phyloP scores from a whole-genome alignment of 2,113 vertebrate genomes.

The Pollachius pollachius region DNA sequence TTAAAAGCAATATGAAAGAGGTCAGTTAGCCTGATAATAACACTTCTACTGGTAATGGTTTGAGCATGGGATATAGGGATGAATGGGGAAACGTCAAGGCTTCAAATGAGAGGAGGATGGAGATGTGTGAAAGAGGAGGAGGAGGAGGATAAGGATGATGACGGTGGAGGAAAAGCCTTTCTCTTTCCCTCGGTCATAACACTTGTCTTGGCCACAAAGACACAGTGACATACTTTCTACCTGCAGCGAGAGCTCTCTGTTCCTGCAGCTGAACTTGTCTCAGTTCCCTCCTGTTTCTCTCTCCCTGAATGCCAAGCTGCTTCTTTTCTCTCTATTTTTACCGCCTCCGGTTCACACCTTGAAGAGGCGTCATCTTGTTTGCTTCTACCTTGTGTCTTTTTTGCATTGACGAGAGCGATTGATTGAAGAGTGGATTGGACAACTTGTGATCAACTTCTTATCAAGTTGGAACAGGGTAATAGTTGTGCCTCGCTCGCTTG shows the following conservation, averaged over 20 bases:
- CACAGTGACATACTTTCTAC: slow-evolving; percentile 35
- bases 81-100: slow-evolving; percentile 3
- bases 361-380: too few relatives aligned
- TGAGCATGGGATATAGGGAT: neutral
- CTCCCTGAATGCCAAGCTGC: neutral
- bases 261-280: neutral
- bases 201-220: slow-evolving; percentile 46
- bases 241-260: slow-evolving; percentile 25
- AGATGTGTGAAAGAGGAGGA: slow-evolving; percentile 21
- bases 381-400: too few relatives aligned
- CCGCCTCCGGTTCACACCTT: too few relatives aligned
- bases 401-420: too few relatives aligned
- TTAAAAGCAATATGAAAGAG: neutral
- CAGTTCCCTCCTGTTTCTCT: slow-evolving; percentile 1
- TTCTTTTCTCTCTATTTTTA: too few relatives aligned
- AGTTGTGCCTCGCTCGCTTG: too few relatives aligned
- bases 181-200: slow-evolving; percentile 16
- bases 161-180: slow-evolving; percentile 21
- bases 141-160: neutral
- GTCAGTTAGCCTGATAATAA: neutral
- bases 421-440: too few relatives aligned
- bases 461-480: too few relatives aligned
- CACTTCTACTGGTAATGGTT: neutral
- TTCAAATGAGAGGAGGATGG: slow-evolving; percentile 1
- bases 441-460: too few relatives aligned